Evolutionary conservation across 2,888 invertebrate species (phyloP), one percentile per base, ranked within the genome.

Genomic region (Mantis religiosa): DNA sequence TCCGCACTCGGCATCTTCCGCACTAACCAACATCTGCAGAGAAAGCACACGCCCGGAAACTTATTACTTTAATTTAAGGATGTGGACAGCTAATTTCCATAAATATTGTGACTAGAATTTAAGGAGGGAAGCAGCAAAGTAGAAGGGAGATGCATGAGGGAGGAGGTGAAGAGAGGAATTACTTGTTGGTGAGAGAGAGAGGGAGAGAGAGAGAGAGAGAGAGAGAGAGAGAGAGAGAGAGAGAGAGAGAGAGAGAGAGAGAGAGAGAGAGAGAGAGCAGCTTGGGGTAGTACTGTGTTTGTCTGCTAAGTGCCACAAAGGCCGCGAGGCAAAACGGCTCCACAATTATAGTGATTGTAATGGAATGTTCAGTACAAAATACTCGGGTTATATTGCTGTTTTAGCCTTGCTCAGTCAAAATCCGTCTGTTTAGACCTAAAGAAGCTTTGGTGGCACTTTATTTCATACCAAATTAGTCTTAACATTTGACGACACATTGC

Each of bases 31-130:
- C 87, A 88, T 86, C 85, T 86, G 88, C 89, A 28, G 89, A 87
- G 54, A 28, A 27, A 28, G 87, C 30, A 71, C 54, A 71, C 86
- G 81, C 83, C 47, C 54, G 86, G 89, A 87, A 89, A 89, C 89
- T 86, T 91, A 91, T 91, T 91, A 91, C 90, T 91, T 91, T 91
- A 91, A 91, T 91, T 91, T 91, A 91, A 89, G 91, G 90, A 91
- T 90, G 91, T 90, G 91, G 91, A 91, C 91, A 91, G 91, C 91
- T 91, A 91, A 91, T 91, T 91, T 91, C 91, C 91, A 91, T 91
- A 91, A 91, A 91, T 90, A 89, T 88, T 84, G 89, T 84, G 88
- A 85, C 89, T 89, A 87, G 84, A 89, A 89, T 85, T 89, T 89
- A 89, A 88, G 88, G 85, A 34, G 71, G 85, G 84, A 84, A 34